Conservation (phyloP, 2,888 invertebrate species). For the Sesia apiformis region DNA sequence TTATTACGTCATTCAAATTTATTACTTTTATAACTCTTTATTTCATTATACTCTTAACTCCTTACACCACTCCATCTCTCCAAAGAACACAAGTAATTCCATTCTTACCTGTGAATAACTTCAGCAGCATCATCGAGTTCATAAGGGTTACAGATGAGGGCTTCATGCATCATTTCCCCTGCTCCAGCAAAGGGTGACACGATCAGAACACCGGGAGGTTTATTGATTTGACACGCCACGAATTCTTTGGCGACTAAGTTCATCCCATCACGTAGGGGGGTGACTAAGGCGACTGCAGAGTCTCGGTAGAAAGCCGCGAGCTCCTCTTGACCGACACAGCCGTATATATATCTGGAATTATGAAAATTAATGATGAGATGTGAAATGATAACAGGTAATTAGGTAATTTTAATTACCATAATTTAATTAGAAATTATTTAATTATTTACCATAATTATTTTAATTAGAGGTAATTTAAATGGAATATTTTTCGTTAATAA, state of each 20-base stretch:
- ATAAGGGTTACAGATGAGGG: constrained; percentile 91
- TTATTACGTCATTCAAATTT: no score
- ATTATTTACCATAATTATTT: no score
- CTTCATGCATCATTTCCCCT: constrained; percentile 95
- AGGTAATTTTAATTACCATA: no score
- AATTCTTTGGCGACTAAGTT: constrained; percentile 95
- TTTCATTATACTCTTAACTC: no score
- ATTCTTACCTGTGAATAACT: constrained; percentile 82
- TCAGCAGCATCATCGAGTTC: constrained; percentile 91
- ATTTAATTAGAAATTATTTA: no score
- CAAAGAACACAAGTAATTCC: no score
- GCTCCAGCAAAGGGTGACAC: constrained; percentile 95
- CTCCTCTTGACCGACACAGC: constrained; percentile 90
- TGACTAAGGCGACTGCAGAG: constrained; percentile 89
- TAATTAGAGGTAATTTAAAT: no score
- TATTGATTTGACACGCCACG: constrained; percentile 92
- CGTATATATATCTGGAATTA: constrained; percentile 82
- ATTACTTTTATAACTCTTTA: no score
- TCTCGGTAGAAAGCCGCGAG: constrained; percentile 91
- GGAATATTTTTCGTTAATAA: no score
- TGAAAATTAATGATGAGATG: not conserved
- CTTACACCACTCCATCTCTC: no score
- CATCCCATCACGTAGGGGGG: constrained; percentile 92
- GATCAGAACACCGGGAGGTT: constrained; percentile 88
- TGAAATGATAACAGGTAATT: no score